phyloP scores from a whole-genome alignment of 2,797 vertebrate species.

The Vespertilio murinus region DNA sequence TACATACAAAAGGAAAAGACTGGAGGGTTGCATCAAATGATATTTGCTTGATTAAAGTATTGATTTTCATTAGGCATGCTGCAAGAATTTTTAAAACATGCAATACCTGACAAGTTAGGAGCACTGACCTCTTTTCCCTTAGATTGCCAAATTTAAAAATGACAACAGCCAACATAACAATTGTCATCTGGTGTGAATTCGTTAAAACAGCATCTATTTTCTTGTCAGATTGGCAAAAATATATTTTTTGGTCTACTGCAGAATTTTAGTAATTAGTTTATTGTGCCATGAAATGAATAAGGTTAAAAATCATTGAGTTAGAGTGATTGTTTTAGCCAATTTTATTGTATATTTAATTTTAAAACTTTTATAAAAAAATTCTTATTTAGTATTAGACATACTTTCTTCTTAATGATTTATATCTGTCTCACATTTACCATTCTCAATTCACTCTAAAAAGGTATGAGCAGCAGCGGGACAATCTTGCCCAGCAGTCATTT shows the following conservation, averaged over 20 bases:
- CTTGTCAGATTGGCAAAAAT: not conserved
- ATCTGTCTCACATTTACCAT: slow-evolving; percentile 29
- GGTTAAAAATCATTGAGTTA: not conserved
- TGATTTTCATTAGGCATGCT: not conserved
- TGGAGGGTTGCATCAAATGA: not conserved
- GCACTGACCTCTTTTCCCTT: not conserved
- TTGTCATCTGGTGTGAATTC: not conserved
- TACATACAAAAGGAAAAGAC: not conserved
- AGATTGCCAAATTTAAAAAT: not conserved
- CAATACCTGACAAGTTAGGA: not conserved
- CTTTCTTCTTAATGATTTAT: slow-evolving; percentile 40
- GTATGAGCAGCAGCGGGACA: slow-evolving; percentile 96
- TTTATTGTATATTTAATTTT: not conserved
- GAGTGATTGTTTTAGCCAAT: not conserved
- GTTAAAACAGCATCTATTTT: not conserved
- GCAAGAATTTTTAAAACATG: not conserved
- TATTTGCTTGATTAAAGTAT: not conserved
- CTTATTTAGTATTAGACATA: not conserved
- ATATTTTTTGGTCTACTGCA: not conserved
- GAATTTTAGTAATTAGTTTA: not conserved
- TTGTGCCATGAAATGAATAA: not conserved
- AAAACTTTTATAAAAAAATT: not conserved
- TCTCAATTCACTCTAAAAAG: slow-evolving; percentile 82
- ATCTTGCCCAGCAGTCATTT: slow-evolving; percentile 96
- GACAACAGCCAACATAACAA: not conserved